Evolutionary conservation across 1,140 invertebrate genomes (phyloP).

Genomic region (Lepidostoma basale): DNA sequence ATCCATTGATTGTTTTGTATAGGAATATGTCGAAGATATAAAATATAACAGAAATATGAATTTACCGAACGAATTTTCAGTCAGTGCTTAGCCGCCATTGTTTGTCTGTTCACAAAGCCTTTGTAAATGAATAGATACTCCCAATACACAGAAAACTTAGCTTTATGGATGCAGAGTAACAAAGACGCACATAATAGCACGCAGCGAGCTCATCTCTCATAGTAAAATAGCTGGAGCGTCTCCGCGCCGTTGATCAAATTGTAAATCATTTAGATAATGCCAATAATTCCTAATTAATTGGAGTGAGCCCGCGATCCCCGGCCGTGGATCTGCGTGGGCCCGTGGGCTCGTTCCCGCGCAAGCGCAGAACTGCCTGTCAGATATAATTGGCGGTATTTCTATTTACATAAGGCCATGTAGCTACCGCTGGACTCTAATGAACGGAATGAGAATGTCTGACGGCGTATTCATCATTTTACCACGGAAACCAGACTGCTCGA

Average conservation of each 20-base stretch:
- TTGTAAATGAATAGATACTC: too few species aligned
- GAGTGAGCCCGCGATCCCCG: constrained; percentile 4
- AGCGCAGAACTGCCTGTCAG: constrained; percentile 20
- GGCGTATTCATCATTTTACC: constrained; percentile 19
- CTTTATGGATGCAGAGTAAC: too few species aligned
- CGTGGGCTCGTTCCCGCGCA: constrained; percentile 5
- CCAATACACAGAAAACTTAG: too few species aligned
- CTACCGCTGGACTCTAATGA: constrained; percentile 2
- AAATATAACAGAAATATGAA: too few species aligned
- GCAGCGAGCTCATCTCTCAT: constrained; percentile 4
- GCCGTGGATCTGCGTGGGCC: constrained; percentile 17
- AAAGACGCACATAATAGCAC: too few species aligned
- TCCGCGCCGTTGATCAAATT: constrained; percentile 21
- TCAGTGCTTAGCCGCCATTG: too few species aligned
- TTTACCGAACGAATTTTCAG: too few species aligned
- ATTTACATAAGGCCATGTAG: constrained; percentile 11
- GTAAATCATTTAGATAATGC: constrained; percentile 38
- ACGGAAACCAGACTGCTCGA: neutral
- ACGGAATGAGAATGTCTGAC: neutral
- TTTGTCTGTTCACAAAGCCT: too few species aligned
- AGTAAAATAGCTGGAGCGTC: constrained; percentile 12
- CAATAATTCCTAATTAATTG: constrained; percentile 39
- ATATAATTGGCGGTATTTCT: constrained; percentile 31
- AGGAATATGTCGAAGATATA: too few species aligned
- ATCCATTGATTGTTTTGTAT: too few species aligned